A percentile compares a stretch with the other conserved stretches of the same genome.
Conservation (phyloP, 2,113 vertebrate genomes). For the Panthera tigris region DNA sequence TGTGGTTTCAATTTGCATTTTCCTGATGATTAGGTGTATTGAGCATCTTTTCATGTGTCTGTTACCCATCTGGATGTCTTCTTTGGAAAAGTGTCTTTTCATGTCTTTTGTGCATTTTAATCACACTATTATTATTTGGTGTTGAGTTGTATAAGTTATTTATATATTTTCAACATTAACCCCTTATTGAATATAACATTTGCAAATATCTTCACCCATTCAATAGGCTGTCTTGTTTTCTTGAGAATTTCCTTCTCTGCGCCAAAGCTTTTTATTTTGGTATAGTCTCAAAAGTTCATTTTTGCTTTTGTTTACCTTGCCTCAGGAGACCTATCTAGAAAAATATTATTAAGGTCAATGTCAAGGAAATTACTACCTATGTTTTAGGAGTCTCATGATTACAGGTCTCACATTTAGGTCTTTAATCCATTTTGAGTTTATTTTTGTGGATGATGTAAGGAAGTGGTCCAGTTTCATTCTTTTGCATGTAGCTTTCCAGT, state of each 20-base stretch:
- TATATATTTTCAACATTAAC: background rate
- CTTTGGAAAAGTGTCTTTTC: background rate
- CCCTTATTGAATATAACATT: background rate
- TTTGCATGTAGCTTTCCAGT: background rate
- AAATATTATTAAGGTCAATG: background rate
- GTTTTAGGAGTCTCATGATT: background rate
- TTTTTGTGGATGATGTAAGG: background rate
- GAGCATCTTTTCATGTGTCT: background rate
- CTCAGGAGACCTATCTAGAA: background rate
- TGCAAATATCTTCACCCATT: background rate
- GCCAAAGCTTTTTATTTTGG: background rate
- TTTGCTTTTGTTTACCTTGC: background rate
- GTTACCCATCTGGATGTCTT: background rate
- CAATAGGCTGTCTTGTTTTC: background rate
- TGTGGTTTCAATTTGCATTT: background rate
- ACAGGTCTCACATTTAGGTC: background rate
- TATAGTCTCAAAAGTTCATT: background rate
- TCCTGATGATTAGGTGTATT: background rate
- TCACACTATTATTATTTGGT: background rate
- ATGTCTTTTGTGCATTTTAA: background rate
- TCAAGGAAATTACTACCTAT: background rate
- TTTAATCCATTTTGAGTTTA: background rate
- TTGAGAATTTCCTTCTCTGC: background rate
- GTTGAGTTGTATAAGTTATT: background rate
- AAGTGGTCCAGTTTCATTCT: background rate